These are phyloP conservation scores for Fundulus diaphanus DNA, from an alignment of 2,797 vertebrate genomes.

Conservation along the genomic window DNA sequence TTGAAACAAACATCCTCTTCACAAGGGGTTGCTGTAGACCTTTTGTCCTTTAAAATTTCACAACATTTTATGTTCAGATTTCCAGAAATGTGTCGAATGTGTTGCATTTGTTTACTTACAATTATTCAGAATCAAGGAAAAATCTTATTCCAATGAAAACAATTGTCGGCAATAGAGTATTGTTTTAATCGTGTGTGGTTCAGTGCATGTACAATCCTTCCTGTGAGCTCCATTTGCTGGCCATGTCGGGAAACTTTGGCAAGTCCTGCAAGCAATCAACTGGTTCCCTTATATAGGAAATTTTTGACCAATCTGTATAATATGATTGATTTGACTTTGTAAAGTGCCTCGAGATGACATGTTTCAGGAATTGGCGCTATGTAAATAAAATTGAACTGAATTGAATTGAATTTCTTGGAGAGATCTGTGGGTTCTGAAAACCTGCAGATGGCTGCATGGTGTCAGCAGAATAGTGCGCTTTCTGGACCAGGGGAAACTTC, in stretches of 20 bases:
- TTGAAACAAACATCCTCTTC: conserved; percentile 6
- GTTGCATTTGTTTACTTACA: background rate
- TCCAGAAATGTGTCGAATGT: background rate
- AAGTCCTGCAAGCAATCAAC: no score
- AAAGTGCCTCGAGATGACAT: no score
- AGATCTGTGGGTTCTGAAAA: conserved; percentile 89
- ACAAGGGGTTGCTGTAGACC: background rate
- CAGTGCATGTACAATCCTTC: conserved; percentile 44
- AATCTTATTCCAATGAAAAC: no score
- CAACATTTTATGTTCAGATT: background rate
- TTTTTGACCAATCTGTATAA: no score
- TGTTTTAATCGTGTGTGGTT: conserved; percentile 36
- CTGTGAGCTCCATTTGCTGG: conserved; percentile 44
- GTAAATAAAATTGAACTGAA: no score
- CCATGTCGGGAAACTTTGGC: conserved; percentile 48
- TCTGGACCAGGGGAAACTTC: conserved; percentile 41
- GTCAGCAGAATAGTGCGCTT: conserved; percentile 40
- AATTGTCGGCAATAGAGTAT: conserved; percentile 21
- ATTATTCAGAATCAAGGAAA: conserved; percentile 1
- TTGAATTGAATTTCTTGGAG: conserved; percentile 43
- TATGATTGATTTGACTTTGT: no score
- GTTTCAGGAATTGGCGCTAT: no score
- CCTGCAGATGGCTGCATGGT: conserved; percentile 78
- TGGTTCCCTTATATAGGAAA: no score
- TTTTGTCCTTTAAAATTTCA: conserved; percentile 3